phyloP scores from a whole-genome alignment of 2,797 vertebrate genomes.

The Aplochiton taeniatus region DNA sequence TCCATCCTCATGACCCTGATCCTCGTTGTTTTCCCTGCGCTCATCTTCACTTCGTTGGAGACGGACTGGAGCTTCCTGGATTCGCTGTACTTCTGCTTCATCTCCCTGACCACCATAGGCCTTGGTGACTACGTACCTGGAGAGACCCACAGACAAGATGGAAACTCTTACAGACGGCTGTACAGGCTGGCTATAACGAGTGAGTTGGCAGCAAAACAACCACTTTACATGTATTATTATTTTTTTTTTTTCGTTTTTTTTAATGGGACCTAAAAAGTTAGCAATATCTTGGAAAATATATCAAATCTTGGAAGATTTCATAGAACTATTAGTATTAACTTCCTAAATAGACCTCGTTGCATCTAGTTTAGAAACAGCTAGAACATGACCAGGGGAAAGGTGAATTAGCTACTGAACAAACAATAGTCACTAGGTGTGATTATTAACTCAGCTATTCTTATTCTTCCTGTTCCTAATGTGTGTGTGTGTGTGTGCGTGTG shows the following conservation, averaged over 20 bases:
- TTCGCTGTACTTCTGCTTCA: constrained; percentile 97
- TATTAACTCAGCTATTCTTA: no score
- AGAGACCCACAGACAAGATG: constrained; percentile 77
- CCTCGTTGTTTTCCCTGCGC: constrained; percentile 90
- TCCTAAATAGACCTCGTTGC: no score
- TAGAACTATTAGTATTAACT: no score
- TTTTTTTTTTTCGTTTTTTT: background rate
- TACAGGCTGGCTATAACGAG: constrained; percentile 93
- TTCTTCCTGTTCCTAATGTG: background rate
- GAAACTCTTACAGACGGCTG: constrained; percentile 82
- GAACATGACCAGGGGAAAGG: no score
- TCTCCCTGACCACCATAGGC: constrained; percentile 97
- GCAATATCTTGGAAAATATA: background rate
- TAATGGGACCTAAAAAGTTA: background rate
- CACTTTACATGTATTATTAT: background rate
- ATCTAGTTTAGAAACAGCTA: no score
- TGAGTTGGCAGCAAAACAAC: constrained; percentile 65
- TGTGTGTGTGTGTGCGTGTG: constrained; percentile 16
- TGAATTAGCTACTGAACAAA: no score
- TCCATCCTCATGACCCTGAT: constrained; percentile 70
- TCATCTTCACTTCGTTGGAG: constrained; percentile 84
- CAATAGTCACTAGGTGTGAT: no score
- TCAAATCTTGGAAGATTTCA: no score
- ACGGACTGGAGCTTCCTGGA: constrained; percentile 94
- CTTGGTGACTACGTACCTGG: constrained; percentile 96